Evolutionary conservation across 1,140 invertebrate species (phyloP).

Genomic region (Pollicipes pollicipes): DNA sequence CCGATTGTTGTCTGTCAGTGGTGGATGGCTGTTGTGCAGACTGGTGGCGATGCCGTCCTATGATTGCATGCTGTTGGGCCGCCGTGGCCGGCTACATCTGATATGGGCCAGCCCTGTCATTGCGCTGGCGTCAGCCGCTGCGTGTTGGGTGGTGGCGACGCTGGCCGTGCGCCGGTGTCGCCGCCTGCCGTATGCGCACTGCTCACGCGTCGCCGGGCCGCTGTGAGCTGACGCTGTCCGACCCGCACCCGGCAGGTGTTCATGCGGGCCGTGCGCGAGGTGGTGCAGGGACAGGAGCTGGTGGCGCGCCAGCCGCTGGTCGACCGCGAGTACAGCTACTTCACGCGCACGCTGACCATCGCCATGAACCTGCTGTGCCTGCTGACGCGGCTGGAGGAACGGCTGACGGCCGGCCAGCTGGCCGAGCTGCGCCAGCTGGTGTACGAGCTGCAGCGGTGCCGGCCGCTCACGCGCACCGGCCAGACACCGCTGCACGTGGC

Average conservation of each 20-base stretch:
- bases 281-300: constrained; percentile 16
- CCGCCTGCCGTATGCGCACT: not conserved
- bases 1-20: no score
- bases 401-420: constrained; percentile 24
- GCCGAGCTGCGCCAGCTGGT: constrained; percentile 31
- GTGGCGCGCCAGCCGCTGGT: not conserved
- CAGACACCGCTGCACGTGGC: constrained; percentile 67
- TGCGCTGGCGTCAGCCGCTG: not conserved
- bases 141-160: not conserved
- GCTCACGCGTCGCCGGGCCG: not conserved
- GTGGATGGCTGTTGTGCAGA: no score
- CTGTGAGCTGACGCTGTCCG: not conserved
- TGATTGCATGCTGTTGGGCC: no score
- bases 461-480: constrained; percentile 24
- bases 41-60: no score
- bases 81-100: no score
- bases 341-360: constrained; percentile 69
- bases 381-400: constrained; percentile 36
- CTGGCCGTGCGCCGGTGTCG: not conserved
- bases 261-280: constrained; percentile 22
- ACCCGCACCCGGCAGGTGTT: constrained; percentile 15
- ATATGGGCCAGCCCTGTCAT: no score
- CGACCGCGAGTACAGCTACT: constrained; percentile 31
- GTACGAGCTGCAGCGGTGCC: constrained; percentile 1
- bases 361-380: constrained; percentile 61